Conservation (phyloP, 2,113 vertebrate species). For the Machaerirhynchus nigripectus region DNA sequence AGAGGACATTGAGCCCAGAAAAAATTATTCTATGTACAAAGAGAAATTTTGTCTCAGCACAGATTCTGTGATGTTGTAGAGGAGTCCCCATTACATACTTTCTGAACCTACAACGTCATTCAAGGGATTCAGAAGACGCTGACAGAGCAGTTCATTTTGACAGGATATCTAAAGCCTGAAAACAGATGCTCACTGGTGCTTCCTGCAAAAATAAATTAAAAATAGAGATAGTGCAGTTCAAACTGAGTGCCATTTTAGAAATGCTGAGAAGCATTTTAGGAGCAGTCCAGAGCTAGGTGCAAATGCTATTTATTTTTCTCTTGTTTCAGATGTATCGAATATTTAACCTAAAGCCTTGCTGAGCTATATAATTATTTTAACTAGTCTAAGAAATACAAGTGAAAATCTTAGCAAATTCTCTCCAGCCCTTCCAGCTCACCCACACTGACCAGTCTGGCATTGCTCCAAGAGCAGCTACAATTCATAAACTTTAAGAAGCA, state of each 20-base stretch:
- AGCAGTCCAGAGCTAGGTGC: background rate
- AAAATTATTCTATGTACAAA: background rate
- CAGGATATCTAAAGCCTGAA: background rate
- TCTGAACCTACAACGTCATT: background rate
- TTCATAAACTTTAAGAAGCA: conserved; percentile 52
- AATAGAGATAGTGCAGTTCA: background rate
- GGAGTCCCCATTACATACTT: background rate
- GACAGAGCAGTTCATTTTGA: background rate
- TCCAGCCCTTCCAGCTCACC: background rate
- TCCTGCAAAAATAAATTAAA: background rate
- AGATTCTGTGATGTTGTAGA: background rate
- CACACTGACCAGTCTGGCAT: conserved; percentile 21
- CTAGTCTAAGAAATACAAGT: background rate
- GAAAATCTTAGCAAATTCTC: background rate
- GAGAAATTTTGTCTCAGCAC: background rate
- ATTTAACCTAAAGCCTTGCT: background rate
- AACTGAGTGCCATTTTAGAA: background rate
- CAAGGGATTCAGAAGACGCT: background rate
- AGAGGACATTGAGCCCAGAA: background rate
- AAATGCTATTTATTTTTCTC: background rate
- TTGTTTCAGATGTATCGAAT: background rate
- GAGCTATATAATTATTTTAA: background rate
- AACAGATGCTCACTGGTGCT: background rate
- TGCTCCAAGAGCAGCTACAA: conserved; percentile 44
- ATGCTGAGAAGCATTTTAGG: background rate